These are phyloP conservation scores for Setipinna tenuifilis DNA, from an alignment of 2,797 vertebrate species.

Conservation along the genomic window DNA sequence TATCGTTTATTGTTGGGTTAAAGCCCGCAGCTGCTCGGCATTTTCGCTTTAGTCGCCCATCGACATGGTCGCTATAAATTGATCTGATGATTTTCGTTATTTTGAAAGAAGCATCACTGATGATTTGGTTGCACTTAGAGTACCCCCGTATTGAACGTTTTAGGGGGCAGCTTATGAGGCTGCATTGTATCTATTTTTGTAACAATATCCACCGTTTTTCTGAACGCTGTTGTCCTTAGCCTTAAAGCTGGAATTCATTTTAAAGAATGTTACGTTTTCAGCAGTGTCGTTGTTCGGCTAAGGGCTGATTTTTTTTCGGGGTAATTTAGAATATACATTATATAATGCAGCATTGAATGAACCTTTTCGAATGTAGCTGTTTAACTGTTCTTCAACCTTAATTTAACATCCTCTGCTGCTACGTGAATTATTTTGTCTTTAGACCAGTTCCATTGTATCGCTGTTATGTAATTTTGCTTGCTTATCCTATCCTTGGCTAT, in stretches of 20 bases:
- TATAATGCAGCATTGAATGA: neutral
- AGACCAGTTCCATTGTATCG: slow-evolving; percentile 28
- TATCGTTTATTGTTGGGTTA: slow-evolving; percentile 1
- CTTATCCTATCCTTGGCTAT: neutral
- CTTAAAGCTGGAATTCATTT: slow-evolving; percentile 3
- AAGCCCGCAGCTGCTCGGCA: neutral
- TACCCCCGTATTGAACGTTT: neutral
- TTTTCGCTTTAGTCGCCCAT: neutral
- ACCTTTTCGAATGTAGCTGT: neutral
- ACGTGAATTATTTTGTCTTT: neutral
- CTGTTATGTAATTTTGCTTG: slow-evolving; percentile 22
- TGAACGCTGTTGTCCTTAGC: neutral
- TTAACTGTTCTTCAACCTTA: neutral
- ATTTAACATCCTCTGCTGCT: neutral
- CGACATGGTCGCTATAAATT: neutral
- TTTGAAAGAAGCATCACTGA: neutral
- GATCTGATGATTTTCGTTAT: slow-evolving; percentile 1
- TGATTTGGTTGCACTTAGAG: neutral
- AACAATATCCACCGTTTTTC: neutral
- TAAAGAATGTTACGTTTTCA: neutral
- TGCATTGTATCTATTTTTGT: slow-evolving; percentile 23
- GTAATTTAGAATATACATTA: neutral
- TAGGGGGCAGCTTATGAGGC: slow-evolving; percentile 1
- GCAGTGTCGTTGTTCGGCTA: slow-evolving; percentile 2
- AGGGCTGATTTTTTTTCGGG: neutral